Evolutionary conservation across 2,797 vertebrate species (phyloP).

Genomic region (Gambelia wislizenii): DNA sequence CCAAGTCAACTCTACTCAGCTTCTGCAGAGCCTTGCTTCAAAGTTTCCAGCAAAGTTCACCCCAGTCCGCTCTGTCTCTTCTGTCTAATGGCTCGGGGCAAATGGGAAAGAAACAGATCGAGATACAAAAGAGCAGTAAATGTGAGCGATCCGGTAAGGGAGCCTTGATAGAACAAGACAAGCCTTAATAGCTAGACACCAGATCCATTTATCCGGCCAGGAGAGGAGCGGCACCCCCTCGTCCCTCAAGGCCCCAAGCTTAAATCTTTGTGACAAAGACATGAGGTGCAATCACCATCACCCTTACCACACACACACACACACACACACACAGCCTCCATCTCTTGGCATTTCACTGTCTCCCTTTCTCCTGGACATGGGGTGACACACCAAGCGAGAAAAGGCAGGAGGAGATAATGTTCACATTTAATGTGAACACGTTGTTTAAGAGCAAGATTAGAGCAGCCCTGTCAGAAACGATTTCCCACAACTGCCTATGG

Average conservation of each 20-base stretch:
- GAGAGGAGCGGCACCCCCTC: neutral
- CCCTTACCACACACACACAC: neutral
- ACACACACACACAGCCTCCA: accelerated
- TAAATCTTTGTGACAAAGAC: conserved; percentile 38
- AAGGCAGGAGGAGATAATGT: neutral
- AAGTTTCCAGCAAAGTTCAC: neutral
- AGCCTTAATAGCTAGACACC: conserved; percentile 29
- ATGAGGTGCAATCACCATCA: neutral
- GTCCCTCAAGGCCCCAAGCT: neutral
- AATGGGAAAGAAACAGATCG: neutral
- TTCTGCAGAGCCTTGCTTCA: too few relatives aligned
- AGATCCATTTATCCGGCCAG: neutral
- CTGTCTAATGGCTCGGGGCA: neutral
- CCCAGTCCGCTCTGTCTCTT: neutral
- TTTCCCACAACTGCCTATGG: conserved; percentile 23
- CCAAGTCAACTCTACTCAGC: too few relatives aligned
- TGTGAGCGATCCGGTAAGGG: neutral
- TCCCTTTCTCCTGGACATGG: neutral
- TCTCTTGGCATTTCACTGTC: neutral
- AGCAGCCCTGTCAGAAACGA: conserved; percentile 42
- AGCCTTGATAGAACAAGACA: conserved; percentile 28
- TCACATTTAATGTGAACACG: neutral
- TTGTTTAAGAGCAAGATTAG: accelerated
- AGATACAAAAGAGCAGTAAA: neutral
- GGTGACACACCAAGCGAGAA: neutral